Percentiles rank a stretch among this genome's conserved stretches.
Conservation (phyloP, 2,113 vertebrate genomes). For the Nesogale talazaci region DNA sequence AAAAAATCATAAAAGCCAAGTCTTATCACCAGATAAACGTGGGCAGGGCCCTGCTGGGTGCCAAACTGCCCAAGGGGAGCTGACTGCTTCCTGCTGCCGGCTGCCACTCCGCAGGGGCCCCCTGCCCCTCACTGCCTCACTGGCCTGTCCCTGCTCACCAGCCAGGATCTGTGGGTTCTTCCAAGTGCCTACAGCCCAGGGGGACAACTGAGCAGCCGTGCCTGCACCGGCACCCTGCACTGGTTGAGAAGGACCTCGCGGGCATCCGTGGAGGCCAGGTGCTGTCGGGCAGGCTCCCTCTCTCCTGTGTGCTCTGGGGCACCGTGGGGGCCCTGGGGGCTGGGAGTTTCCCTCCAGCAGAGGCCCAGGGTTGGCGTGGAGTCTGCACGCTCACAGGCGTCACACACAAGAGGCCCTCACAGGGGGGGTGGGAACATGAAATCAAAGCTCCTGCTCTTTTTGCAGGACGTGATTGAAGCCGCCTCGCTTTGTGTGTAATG, state of each 20-base stretch:
- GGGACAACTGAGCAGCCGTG: rapidly evolving
- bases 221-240: background rate
- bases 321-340: background rate
- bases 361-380: background rate
- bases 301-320: too few relatives aligned
- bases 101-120: background rate
- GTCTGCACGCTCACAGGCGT: background rate
- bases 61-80: background rate
- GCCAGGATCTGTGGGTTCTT: background rate
- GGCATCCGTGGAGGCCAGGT: background rate
- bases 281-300: rapidly evolving
- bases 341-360: background rate
- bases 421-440: too few relatives aligned
- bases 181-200: rapidly evolving
- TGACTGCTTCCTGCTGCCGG: background rate
- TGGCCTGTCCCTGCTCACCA: background rate
- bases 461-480: too few relatives aligned
- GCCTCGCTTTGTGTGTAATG: background rate
- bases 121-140: background rate
- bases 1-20: constrained; percentile 1
- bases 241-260: rapidly evolving
- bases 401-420: too few relatives aligned
- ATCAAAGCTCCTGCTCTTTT: too few relatives aligned
- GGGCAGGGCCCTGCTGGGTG: background rate
- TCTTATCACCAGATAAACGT: constrained; percentile 45